These are phyloP conservation scores for Lepas anatifera DNA, from an alignment of 2,888 invertebrate genomes.

Conservation along the genomic window DNA sequence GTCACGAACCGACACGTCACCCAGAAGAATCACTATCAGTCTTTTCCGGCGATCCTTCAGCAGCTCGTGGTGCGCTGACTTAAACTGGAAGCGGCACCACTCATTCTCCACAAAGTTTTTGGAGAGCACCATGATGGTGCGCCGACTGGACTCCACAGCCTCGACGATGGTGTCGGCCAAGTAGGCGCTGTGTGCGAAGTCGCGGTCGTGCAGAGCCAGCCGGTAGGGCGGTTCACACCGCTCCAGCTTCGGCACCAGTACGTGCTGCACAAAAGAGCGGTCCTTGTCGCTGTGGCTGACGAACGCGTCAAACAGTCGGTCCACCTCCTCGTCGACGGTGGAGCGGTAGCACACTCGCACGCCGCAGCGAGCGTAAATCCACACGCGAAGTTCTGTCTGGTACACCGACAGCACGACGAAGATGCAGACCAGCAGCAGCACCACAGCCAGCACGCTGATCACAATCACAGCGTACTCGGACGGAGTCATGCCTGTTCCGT, in stretches of 20 bases:
- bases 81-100: conserved; percentile 81
- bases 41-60: conserved; percentile 56
- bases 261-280: conserved; percentile 72
- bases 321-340: conserved; percentile 49
- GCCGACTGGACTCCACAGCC: conserved; percentile 69
- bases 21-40: conserved; percentile 68
- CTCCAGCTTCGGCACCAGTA: conserved; percentile 67
- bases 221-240: conserved; percentile 65
- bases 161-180: conserved; percentile 76
- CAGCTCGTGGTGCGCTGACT: conserved; percentile 74
- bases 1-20: conserved; percentile 62
- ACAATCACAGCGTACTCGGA: conserved; percentile 64
- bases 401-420: conserved; percentile 58
- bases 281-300: conserved; percentile 81
- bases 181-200: conserved; percentile 54
- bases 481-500: too few species aligned
- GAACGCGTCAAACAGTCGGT: conserved; percentile 79
- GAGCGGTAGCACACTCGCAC: conserved; percentile 68
- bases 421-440: conserved; percentile 51
- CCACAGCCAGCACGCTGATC: conserved; percentile 53
- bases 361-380: conserved; percentile 70
- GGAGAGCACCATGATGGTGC: conserved; percentile 76
- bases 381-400: conserved; percentile 65
- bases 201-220: conserved; percentile 71
- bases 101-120: conserved; percentile 77